These are phyloP conservation scores for Oncorhynchus gorbuscha DNA, from an alignment of 2,113 vertebrate species.

Conservation along the genomic window DNA sequence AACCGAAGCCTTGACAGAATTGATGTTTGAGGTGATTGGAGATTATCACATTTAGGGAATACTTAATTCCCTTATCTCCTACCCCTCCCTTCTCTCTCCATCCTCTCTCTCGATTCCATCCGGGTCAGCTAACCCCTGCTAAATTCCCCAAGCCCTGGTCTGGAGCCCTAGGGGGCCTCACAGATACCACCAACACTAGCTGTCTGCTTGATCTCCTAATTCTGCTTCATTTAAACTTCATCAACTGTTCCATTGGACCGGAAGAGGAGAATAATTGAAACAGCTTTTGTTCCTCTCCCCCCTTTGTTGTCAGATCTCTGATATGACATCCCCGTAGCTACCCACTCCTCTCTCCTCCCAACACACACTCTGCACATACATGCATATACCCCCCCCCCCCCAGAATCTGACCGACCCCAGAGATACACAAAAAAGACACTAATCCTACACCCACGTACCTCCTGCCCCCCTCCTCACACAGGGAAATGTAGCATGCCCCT, in stretches of 20 bases:
- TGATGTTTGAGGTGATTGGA: slow-evolving; percentile 94
- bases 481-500: slow-evolving; percentile 79
- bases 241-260: slow-evolving; percentile 99
- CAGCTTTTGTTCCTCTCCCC: slow-evolving; percentile 48
- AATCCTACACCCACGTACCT: slow-evolving; percentile 53
- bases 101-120: slow-evolving; percentile 69
- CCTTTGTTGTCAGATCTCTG: slow-evolving; percentile 74
- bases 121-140: slow-evolving; percentile 73
- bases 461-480: slow-evolving; percentile 50
- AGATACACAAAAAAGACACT: slow-evolving; percentile 53
- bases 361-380: neutral
- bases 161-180: slow-evolving; percentile 56
- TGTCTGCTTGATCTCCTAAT: slow-evolving; percentile 93
- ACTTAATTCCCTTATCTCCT: slow-evolving; percentile 47
- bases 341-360: slow-evolving; percentile 43
- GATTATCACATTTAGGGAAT: slow-evolving; percentile 96
- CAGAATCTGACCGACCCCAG: slow-evolving; percentile 31
- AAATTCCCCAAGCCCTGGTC: slow-evolving; percentile 69
- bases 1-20: slow-evolving; percentile 87
- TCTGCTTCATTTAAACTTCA: slow-evolving; percentile 99
- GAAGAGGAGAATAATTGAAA: slow-evolving; percentile 86
- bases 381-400: slow-evolving; percentile 1
- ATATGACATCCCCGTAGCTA: slow-evolving; percentile 68
- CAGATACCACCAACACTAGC: slow-evolving; percentile 73
- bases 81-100: slow-evolving; percentile 18